Percentiles rank a stretch among this genome's conserved stretches.
Evolutionary conservation across 2,888 invertebrate species (phyloP).

Genomic region (Tridacna crocea): DNA sequence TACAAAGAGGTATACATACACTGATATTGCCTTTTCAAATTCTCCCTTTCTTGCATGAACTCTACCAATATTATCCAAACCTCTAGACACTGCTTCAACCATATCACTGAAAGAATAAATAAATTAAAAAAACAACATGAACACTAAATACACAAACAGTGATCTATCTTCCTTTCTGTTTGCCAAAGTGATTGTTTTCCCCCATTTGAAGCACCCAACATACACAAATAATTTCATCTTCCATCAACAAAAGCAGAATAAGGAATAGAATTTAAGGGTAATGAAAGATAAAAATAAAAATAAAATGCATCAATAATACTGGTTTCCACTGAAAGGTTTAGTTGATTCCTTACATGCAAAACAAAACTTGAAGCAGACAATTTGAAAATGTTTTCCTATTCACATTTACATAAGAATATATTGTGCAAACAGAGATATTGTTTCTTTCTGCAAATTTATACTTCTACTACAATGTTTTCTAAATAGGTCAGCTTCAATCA

Average conservation of each 20-base stretch:
- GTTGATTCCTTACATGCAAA: no score
- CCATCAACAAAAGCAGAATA: no score
- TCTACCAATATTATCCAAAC: constrained; percentile 84
- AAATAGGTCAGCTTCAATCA: neutral
- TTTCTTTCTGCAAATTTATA: neutral
- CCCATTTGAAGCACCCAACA: no score
- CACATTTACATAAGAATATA: neutral
- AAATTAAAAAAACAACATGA: neutral
- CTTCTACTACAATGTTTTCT: neutral
- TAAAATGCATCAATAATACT: no score
- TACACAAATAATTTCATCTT: no score
- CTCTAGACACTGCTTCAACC: constrained; percentile 82
- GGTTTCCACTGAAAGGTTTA: no score
- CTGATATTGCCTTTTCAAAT: constrained; percentile 84
- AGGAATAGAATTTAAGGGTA: no score
- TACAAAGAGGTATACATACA: constrained; percentile 73
- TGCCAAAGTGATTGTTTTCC: no score
- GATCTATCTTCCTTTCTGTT: no score
- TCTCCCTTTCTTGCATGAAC: constrained; percentile 83
- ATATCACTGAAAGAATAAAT: constrained; percentile 71
- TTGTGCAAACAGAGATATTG: neutral
- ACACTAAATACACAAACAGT: neutral
- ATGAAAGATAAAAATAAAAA: no score
- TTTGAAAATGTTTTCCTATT: no score
- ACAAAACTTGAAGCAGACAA: no score